Percentiles rank a stretch among this genome's conserved stretches.
These are phyloP conservation scores for Nyctibius bracteatus DNA, from an alignment of 2,113 vertebrate genomes.

Conservation along the genomic window DNA sequence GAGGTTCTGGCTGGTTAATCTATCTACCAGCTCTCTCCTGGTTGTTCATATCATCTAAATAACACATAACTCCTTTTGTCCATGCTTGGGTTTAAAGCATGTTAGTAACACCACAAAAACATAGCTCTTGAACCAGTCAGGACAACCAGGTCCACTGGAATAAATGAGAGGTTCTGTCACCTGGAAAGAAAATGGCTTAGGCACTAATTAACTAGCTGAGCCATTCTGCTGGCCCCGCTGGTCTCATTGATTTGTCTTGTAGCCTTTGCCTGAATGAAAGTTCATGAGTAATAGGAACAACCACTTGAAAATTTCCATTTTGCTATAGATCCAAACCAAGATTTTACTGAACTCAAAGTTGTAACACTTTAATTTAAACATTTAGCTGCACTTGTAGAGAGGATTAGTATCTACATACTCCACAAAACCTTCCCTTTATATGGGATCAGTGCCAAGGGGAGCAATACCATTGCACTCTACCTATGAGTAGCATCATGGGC, in stretches of 20 bases:
- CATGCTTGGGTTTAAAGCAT: background rate
- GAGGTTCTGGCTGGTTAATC: background rate
- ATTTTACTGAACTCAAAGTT: background rate
- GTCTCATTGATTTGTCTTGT: rapidly evolving
- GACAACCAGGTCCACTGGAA: rapidly evolving
- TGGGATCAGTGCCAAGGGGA: background rate
- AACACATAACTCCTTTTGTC: rapidly evolving
- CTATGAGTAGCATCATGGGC: rapidly evolving
- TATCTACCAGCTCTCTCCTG: background rate
- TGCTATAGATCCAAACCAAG: background rate
- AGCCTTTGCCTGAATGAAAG: background rate
- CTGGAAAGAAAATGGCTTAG: background rate
- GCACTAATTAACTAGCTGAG: background rate
- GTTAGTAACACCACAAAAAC: background rate
- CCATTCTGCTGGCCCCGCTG: background rate
- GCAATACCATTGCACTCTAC: background rate
- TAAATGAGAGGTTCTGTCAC: background rate
- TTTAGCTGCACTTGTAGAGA: background rate
- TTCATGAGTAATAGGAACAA: background rate
- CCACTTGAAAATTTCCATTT: background rate
- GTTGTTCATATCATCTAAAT: background rate
- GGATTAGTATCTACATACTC: background rate
- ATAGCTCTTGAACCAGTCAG: background rate
- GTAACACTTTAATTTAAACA: background rate
- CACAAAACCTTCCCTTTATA: background rate